Evolutionary conservation across 2,113 vertebrate species (phyloP).

Genomic region (Otocyon megalotis): DNA sequence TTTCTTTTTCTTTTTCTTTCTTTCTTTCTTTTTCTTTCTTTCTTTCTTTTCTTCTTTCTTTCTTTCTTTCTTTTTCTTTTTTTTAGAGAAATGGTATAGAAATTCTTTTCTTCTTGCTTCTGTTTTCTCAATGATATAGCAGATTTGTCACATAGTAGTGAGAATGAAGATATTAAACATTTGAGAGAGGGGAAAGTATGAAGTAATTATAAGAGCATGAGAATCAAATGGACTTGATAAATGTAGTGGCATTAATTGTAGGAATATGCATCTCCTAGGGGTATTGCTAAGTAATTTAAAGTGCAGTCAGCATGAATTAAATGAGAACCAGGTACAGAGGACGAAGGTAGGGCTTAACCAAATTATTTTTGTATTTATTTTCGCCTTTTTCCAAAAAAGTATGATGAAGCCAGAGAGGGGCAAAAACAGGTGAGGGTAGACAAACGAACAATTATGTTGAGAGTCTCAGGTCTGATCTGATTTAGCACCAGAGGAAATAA

Average conservation of each 20-base stretch:
- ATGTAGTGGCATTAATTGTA: not conserved
- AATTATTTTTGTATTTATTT: not conserved
- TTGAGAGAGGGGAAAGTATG: not conserved
- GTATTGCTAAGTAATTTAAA: not conserved
- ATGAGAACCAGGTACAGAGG: not conserved
- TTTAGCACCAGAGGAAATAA: not conserved
- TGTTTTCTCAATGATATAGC: not conserved
- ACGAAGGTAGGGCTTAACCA: not conserved
- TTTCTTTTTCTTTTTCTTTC: no score
- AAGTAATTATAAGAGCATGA: not conserved
- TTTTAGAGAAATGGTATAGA: not conserved
- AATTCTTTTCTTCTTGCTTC: not conserved
- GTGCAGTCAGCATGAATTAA: not conserved
- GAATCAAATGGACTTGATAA: not conserved
- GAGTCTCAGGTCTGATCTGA: not conserved
- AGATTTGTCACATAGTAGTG: not conserved
- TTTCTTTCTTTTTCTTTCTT: no score
- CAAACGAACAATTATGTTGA: not conserved
- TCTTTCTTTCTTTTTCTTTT: not conserved
- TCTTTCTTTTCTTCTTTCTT: no score
- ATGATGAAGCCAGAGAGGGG: not conserved
- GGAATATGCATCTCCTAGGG: accelerated
- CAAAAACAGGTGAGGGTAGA: not conserved
- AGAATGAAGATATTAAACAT: not conserved
- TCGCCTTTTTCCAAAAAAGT: not conserved